phyloP scores from a whole-genome alignment of 1,140 invertebrate species.

The Ladona fulva region DNA sequence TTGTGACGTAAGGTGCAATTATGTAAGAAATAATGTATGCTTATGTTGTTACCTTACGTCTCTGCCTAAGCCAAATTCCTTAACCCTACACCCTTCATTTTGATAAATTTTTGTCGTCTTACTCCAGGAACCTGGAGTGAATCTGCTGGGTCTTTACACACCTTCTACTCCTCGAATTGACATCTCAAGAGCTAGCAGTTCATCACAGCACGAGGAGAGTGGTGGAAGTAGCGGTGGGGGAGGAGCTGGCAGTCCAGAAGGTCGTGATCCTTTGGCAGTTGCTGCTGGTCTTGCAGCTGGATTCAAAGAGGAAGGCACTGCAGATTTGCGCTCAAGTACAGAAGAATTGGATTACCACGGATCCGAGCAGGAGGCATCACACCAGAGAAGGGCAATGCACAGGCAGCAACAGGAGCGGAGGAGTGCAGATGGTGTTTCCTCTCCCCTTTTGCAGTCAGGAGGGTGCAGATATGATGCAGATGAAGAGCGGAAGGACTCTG shows the following conservation, averaged over 20 bases:
- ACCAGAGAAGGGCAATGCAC: slow-evolving; percentile 39
- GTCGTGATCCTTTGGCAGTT: slow-evolving; percentile 32
- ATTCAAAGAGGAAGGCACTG: slow-evolving; percentile 66
- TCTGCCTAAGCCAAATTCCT: not conserved
- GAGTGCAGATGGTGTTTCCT: slow-evolving; percentile 24
- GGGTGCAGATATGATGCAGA: slow-evolving; percentile 26
- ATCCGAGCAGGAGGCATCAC: slow-evolving; percentile 37
- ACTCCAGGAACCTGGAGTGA: not conserved
- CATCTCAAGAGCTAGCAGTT: slow-evolving; percentile 75
- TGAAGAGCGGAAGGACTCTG: slow-evolving; percentile 57
- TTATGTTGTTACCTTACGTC: not conserved
- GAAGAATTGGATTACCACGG: slow-evolving; percentile 66
- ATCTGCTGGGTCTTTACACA: slow-evolving; percentile 42
- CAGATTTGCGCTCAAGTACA: slow-evolving; percentile 72
- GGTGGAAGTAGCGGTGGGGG: slow-evolving; percentile 31
- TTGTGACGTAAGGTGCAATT: no score
- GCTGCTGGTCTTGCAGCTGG: slow-evolving; percentile 41
- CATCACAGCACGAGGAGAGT: slow-evolving; percentile 65
- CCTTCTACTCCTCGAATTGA: slow-evolving; percentile 74
- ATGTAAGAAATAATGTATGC: no score
- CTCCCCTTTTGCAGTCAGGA: slow-evolving; percentile 4
- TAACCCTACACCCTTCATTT: not conserved
- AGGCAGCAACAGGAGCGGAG: slow-evolving; percentile 39
- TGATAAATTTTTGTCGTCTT: not conserved
- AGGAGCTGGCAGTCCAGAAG: slow-evolving; percentile 26